Base-by-base conservation (phyloP, 2,797 vertebrate species). In the Typhlichthys subterraneus region DNA sequence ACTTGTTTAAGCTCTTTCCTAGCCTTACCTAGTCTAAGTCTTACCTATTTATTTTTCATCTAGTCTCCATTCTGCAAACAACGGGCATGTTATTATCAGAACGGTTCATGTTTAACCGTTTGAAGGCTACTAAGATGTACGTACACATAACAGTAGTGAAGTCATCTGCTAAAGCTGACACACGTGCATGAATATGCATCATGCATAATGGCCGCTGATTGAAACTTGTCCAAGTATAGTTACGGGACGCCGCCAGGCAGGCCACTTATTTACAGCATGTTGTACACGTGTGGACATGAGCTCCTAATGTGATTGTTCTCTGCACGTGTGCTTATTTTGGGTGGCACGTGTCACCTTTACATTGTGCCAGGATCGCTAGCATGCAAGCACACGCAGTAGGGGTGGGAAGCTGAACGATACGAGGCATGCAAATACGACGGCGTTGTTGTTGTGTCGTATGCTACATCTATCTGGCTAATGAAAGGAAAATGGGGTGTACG, bases 191-290 rank as follows among this genome's bases (percentile, higher is more conserved):
- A 10, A 61, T 12, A 61, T 50, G 12, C 17, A 59, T 69, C 33
- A 63, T 63, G 23, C 17, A 61, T 56, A 11, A 59, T 29, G 47
- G 6, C 9, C 45, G 45, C 19, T 33, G 15, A 64, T 65, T 65
- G 33, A 60, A 23, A 62, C 8, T 56, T 42, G 11, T 67, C 50
- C 61, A 31, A 15, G 1, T 46, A 31, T 29, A 46, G 8, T 46
- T 48, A 31, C 23, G 23, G 23, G 23, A 29, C 23, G 23, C 23
- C 4, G 23, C 23, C 23, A 29, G 4, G 23, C 23, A 29, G 23
- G 23, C 4, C 4, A 60, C 70, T 68, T 76, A 64, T 68, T 59
- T 17, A 19, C 9, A 31, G 63, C 50, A 60, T 70, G 69, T 62
- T 54, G 67, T 53, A 45, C 23, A 10, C 45, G 15, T 49, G 2